Conservation (phyloP, 2,113 vertebrate genomes). For the Hemibagrus wyckioides region DNA sequence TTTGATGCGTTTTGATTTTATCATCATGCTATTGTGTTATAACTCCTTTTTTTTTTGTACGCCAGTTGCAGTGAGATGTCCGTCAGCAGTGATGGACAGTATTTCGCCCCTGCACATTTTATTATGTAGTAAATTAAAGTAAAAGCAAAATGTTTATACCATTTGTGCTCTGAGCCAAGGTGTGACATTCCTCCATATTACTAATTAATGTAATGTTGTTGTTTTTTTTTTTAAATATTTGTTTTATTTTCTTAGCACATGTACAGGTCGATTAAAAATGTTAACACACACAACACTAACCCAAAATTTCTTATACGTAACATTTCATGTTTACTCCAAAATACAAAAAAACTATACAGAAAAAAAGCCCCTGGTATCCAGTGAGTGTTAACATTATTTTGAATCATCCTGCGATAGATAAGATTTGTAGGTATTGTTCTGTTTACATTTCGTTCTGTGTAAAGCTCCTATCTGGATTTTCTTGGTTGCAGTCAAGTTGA, state of each 20-base stretch:
- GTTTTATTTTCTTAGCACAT: background rate
- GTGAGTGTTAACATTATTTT: background rate
- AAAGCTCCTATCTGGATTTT: background rate
- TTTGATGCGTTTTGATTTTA: background rate
- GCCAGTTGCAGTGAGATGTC: background rate
- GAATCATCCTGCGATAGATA: background rate
- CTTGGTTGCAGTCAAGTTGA: background rate
- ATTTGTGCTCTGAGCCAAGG: background rate
- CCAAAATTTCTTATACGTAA: background rate
- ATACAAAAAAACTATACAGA: background rate
- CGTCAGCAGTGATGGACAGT: background rate
- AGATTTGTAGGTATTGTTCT: background rate
- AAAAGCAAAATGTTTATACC: background rate
- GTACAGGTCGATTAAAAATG: no score
- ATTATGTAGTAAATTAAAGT: background rate
- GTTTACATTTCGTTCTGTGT: constrained; percentile 20
- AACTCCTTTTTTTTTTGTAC: background rate
- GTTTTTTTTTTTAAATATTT: background rate
- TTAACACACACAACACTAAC: background rate
- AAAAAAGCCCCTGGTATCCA: background rate
- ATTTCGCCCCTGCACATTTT: background rate
- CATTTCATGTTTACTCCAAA: background rate
- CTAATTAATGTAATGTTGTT: background rate
- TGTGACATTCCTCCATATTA: background rate
- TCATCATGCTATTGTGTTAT: background rate